A percentile compares a stretch with the other conserved stretches of the same genome.
These are phyloP conservation scores for Heptranchias perlo DNA, from an alignment of 2,113 vertebrate genomes.

Conservation along the genomic window DNA sequence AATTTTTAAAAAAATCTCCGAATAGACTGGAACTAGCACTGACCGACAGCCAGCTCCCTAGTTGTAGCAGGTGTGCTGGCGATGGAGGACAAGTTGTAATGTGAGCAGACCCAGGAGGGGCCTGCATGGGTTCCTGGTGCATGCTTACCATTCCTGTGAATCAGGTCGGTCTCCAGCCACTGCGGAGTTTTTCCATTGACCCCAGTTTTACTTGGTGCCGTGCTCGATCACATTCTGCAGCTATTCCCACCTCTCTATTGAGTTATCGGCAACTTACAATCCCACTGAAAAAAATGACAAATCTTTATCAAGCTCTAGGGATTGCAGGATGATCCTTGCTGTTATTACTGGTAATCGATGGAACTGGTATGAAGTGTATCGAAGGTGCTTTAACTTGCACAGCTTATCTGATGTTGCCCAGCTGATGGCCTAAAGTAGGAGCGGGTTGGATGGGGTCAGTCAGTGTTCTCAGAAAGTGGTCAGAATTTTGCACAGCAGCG, in stretches of 20 bases:
- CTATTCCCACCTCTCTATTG: background rate
- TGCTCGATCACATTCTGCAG: background rate
- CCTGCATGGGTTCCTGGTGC: no score
- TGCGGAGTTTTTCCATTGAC: no score
- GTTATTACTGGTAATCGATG: background rate
- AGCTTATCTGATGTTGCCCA: background rate
- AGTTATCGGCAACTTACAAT: background rate
- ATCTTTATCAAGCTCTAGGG: background rate
- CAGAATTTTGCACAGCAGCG: background rate
- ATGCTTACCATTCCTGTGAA: no score
- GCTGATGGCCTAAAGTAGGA: background rate
- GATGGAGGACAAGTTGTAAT: no score
- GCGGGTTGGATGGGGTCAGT: background rate
- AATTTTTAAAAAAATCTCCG: no score
- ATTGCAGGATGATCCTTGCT: background rate
- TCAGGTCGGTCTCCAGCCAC: no score
- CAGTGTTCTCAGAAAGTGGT: background rate
- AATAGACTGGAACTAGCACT: no score
- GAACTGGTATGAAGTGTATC: background rate
- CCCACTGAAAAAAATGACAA: no score
- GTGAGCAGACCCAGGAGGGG: no score
- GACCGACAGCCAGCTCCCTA: no score
- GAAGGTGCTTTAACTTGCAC: background rate
- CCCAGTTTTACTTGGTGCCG: no score
- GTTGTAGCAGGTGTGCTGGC: no score